These are phyloP conservation scores for Euplagia quadripunctaria DNA, from an alignment of 2,888 invertebrate genomes.

Conservation along the genomic window DNA sequence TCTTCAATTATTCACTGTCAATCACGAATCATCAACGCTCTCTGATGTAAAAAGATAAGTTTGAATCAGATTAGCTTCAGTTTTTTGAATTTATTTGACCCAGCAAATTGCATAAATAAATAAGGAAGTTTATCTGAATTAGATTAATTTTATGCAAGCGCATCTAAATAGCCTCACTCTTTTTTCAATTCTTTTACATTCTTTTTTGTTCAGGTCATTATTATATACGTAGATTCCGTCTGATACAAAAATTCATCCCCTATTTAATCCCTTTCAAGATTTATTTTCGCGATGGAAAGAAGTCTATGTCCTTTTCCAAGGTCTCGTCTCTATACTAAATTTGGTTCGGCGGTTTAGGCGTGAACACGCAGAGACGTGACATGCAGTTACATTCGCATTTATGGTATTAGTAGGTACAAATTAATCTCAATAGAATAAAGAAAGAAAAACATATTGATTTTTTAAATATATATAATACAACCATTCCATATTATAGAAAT, in stretches of 20 bases:
- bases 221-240: no score
- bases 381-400: not conserved
- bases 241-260: no score
- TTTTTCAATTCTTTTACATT: no score
- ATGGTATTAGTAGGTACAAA: not conserved
- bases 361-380: not conserved
- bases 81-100: not conserved
- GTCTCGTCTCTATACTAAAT: not conserved
- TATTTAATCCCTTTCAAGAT: no score
- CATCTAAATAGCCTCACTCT: not conserved
- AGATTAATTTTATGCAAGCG: not conserved
- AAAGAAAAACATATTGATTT: no score
- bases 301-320: no score
- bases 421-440: no score
- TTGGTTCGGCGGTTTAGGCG: not conserved
- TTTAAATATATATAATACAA: no score
- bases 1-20: not conserved
- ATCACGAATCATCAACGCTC: not conserved
- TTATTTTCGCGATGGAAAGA: no score
- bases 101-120: not conserved
- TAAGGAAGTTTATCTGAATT: not conserved
- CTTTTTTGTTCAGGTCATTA: no score
- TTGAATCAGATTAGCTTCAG: not conserved
- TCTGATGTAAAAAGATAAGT: not conserved
- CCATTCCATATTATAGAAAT: no score